phyloP scores from a whole-genome alignment of 2,113 vertebrate species.

The Grallaria varia region DNA sequence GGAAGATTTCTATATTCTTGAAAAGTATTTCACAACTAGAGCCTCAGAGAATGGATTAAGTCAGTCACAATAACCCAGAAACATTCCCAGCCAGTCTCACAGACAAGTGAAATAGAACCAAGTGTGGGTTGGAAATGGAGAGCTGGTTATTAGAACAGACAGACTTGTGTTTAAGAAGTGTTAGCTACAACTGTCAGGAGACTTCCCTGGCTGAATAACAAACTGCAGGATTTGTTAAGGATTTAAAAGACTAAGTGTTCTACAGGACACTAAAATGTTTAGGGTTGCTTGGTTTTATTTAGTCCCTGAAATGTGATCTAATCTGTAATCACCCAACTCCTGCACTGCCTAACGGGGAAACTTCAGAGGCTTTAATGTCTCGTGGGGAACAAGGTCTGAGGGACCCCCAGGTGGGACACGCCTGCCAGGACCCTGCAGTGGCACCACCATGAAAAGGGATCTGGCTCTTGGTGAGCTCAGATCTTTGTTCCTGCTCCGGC shows the following conservation, averaged over 20 bases:
- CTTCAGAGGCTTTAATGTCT: neutral
- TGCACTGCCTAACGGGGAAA: neutral
- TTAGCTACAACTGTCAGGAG: constrained; percentile 19
- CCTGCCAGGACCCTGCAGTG: neutral
- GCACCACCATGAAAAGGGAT: neutral
- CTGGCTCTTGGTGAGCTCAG: neutral
- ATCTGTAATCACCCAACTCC: neutral
- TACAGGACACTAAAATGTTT: neutral
- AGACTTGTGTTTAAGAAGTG: constrained; percentile 20
- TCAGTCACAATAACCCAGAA: constrained; percentile 32
- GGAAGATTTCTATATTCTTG: neutral
- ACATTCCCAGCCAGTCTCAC: neutral
- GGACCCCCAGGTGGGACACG: fast-evolving
- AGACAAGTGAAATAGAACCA: constrained; percentile 22
- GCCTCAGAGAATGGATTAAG: neutral
- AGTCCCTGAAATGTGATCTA: neutral
- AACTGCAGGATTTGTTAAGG: neutral
- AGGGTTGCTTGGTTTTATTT: neutral
- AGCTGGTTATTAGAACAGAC: constrained; percentile 27
- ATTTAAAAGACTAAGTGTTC: neutral
- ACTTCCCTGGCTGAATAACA: neutral
- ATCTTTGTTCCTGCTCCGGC: neutral
- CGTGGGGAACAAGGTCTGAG: neutral
- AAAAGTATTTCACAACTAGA: neutral
- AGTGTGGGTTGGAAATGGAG: neutral